Percentiles rank a stretch among this genome's conserved stretches.
phyloP scores from a whole-genome alignment of 2,113 vertebrate species.

The Edolisoma coerulescens region DNA sequence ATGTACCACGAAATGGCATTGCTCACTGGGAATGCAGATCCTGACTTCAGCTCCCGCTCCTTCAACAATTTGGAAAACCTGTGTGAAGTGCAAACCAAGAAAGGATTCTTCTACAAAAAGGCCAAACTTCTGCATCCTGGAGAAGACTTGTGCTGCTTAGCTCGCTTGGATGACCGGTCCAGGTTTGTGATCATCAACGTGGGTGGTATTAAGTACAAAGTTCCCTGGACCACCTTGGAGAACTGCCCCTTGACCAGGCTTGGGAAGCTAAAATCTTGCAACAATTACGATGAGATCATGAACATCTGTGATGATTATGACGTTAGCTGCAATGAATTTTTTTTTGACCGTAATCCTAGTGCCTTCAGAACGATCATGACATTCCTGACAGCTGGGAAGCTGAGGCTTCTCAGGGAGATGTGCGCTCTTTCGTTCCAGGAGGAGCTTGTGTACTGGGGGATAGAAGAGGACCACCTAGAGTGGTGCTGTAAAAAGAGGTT shows the following conservation, averaged over 20 bases:
- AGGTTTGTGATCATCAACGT: slow-evolving; percentile 90
- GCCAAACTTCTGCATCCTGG: slow-evolving; percentile 75
- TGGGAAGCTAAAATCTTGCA: slow-evolving; percentile 85
- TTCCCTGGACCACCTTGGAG: slow-evolving; percentile 93
- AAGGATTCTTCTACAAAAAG: slow-evolving; percentile 86
- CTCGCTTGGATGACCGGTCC: slow-evolving; percentile 56
- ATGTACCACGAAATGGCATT: slow-evolving; percentile 87
- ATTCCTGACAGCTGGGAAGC: slow-evolving; percentile 90
- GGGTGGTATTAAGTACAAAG: slow-evolving; percentile 89
- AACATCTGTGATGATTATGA: slow-evolving; percentile 95
- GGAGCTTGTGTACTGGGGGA: slow-evolving; percentile 95
- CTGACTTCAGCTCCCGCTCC: slow-evolving; percentile 79
- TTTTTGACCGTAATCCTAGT: slow-evolving; percentile 94
- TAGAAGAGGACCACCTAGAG: slow-evolving; percentile 90
- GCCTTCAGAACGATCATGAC: slow-evolving; percentile 93
- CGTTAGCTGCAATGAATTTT: slow-evolving; percentile 90
- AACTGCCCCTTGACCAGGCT: slow-evolving; percentile 90
- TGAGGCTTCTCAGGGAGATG: slow-evolving; percentile 89
- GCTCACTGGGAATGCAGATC: slow-evolving; percentile 80
- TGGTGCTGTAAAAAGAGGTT: slow-evolving; percentile 92
- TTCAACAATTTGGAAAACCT: slow-evolving; percentile 79
- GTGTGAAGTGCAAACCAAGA: slow-evolving; percentile 79
- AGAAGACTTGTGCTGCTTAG: slow-evolving; percentile 71
- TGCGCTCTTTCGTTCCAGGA: slow-evolving; percentile 95
- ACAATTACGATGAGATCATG: slow-evolving; percentile 89